These are phyloP conservation scores for Temnothorax ravouxi DNA, from an alignment of 2,888 invertebrate genomes.

Conservation along the genomic window DNA sequence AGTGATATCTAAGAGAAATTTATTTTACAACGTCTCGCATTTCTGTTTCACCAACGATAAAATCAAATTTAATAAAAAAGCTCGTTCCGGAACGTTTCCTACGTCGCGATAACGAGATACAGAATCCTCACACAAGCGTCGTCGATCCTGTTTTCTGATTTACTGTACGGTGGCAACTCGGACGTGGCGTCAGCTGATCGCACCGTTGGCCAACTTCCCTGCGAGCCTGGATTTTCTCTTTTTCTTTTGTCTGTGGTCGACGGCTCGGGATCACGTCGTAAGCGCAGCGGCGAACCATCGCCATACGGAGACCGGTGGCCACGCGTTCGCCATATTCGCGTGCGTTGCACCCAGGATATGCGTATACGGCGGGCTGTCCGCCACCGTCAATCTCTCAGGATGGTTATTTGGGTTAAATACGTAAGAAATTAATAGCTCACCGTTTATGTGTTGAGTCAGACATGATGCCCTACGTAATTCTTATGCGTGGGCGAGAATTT, in stretches of 20 bases:
- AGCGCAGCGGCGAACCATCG: not conserved
- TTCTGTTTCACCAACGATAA: not conserved
- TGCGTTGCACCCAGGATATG: not conserved
- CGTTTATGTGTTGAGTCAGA: constrained; percentile 76
- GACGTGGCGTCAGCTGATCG: constrained; percentile 39
- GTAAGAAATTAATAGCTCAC: constrained; percentile 75
- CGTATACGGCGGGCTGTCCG: not conserved
- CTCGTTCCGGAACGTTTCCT: not conserved
- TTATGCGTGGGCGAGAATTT: constrained; percentile 40
- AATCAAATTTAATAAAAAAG: not conserved
- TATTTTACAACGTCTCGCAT: not conserved
- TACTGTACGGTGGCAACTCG: not conserved
- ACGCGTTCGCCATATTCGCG: constrained; percentile 26
- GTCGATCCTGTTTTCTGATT: not conserved
- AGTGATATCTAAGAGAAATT: not conserved
- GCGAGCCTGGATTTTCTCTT: constrained; percentile 27
- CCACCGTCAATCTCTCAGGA: constrained; percentile 62
- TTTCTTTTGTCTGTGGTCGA: constrained; percentile 11
- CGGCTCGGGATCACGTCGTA: not conserved
- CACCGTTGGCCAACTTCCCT: constrained; percentile 19
- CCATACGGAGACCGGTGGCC: not conserved
- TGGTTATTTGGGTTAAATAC: constrained; percentile 78
- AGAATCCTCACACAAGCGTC: not conserved
- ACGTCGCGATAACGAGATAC: not conserved
- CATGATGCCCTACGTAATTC: constrained; percentile 43